phyloP scores from a whole-genome alignment of 2,113 vertebrate genomes.

The Ivindomyrus marchei region DNA sequence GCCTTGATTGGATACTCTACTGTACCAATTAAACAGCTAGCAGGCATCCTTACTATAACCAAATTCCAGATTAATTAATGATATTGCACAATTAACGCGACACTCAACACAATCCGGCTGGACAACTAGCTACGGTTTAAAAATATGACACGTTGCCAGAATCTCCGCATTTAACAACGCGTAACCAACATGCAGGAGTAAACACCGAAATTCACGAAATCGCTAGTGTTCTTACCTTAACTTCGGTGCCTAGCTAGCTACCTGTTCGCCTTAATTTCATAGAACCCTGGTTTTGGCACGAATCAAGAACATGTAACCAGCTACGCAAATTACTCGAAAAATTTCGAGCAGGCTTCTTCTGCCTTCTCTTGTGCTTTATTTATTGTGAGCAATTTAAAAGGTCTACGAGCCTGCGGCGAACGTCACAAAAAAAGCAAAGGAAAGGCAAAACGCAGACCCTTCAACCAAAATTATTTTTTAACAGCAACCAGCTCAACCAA shows the following conservation, averaged over 20 bases:
- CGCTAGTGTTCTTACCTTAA: slow-evolving; percentile 19
- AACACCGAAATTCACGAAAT: not conserved
- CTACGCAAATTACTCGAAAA: not conserved
- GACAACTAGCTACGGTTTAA: not conserved
- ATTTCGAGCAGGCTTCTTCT: not conserved
- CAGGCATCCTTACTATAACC: not conserved
- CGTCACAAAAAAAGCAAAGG: not conserved
- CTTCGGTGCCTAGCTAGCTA: slow-evolving; percentile 5
- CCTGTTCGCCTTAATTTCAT: not conserved
- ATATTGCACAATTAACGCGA: not conserved
- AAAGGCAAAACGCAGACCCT: slow-evolving; percentile 14
- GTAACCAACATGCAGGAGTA: not conserved
- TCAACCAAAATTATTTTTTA: slow-evolving; percentile 19
- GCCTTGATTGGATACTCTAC: not conserved
- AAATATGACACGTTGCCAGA: not conserved
- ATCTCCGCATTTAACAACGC: not conserved
- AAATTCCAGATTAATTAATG: not conserved
- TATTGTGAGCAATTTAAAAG: not conserved
- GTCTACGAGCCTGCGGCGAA: not conserved
- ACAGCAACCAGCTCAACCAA: slow-evolving; percentile 19
- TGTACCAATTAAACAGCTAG: not conserved
- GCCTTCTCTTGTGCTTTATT: not conserved
- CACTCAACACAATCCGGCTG: not conserved
- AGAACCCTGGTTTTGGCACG: not conserved
- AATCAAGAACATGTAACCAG: slow-evolving; percentile 13